Percentiles rank a stretch among this genome's conserved stretches.
phyloP scores from a whole-genome alignment of 2,113 vertebrate genomes.

The Ciconia maguari region DNA sequence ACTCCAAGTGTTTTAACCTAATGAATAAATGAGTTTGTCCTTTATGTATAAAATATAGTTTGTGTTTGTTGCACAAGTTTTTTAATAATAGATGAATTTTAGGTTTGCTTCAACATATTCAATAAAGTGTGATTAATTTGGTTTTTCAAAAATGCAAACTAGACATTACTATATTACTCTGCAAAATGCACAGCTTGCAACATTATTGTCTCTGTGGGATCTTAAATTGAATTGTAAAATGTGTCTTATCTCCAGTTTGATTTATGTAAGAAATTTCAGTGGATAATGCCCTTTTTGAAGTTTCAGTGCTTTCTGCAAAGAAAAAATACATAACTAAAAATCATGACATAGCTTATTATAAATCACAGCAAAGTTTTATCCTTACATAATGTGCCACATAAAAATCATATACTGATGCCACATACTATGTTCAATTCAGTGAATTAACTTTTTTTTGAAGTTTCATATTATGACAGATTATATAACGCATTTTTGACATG shows the following conservation, averaged over 20 bases:
- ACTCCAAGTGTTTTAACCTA: conserved; percentile 81
- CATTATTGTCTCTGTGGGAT: conserved; percentile 88
- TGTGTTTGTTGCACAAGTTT: conserved; percentile 82
- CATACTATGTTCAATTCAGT: conserved; percentile 65
- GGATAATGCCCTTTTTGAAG: conserved; percentile 81
- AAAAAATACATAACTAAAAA: conserved; percentile 72
- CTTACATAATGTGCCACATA: conserved; percentile 43
- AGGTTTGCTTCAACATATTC: conserved; percentile 81
- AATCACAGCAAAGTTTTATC: conserved; percentile 59
- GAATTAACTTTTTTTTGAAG: conserved; percentile 73
- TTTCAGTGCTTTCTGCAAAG: conserved; percentile 73
- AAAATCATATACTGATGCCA: conserved; percentile 49
- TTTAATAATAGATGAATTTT: conserved; percentile 89
- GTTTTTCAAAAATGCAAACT: conserved; percentile 89
- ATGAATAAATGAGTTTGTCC: conserved; percentile 90
- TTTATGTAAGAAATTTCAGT: conserved; percentile 84
- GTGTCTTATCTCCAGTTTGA: conserved; percentile 86
- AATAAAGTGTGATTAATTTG: conserved; percentile 89
- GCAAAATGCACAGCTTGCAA: conserved; percentile 88
- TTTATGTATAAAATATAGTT: conserved; percentile 89
- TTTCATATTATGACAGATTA: conserved; percentile 73
- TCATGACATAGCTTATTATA: conserved; percentile 71
- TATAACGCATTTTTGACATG: conserved; percentile 78
- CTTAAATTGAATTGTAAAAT: conserved; percentile 89
- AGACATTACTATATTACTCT: conserved; percentile 87